These are phyloP conservation scores for Polymixis lichenea DNA, from an alignment of 2,888 invertebrate genomes.

Conservation along the genomic window DNA sequence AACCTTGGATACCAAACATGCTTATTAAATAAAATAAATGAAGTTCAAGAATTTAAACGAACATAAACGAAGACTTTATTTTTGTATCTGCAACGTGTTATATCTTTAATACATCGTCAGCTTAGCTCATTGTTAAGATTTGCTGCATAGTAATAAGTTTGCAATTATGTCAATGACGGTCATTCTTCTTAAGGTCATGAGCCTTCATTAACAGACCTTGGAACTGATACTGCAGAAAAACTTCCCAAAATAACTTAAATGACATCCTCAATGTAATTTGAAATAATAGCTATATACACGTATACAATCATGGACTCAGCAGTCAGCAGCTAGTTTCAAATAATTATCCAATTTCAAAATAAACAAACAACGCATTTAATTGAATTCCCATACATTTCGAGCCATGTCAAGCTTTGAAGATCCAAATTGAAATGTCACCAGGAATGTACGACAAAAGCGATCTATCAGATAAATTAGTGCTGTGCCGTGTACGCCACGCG, in stretches of 20 bases:
- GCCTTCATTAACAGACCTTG: conserved; percentile 47
- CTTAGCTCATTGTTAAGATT: conserved; percentile 20
- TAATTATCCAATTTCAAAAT: conserved; percentile 57
- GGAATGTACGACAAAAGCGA: conserved; percentile 37
- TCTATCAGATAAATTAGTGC: conserved; percentile 57
- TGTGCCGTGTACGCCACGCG: conserved; percentile 67
- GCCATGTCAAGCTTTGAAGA: conserved; percentile 10
- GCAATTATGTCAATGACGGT: conserved; percentile 5
- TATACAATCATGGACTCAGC: conserved; percentile 36
- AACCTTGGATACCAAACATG: conserved; percentile 12
- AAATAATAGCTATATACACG: conserved; percentile 45
- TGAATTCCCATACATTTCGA: conserved; percentile 43
- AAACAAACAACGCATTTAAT: conserved; percentile 43
- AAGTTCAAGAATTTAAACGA: conserved; percentile 6
- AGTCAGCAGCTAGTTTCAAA: conserved; percentile 40
- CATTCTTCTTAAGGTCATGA: conserved; percentile 34
- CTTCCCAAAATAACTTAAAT: conserved; percentile 44
- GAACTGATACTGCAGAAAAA: conserved; percentile 52
- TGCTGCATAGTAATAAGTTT: not conserved
- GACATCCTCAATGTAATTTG: conserved; percentile 51
- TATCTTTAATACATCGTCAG: conserved; percentile 18
- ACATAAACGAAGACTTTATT: conserved; percentile 6
- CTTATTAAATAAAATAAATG: not conserved
- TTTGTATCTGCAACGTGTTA: conserved; percentile 13
- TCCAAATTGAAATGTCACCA: conserved; percentile 42